Evolutionary conservation across 2,888 invertebrate genomes (phyloP), one percentile per base, ranked within the genome.

Genomic region (Serrognathus titanus): DNA sequence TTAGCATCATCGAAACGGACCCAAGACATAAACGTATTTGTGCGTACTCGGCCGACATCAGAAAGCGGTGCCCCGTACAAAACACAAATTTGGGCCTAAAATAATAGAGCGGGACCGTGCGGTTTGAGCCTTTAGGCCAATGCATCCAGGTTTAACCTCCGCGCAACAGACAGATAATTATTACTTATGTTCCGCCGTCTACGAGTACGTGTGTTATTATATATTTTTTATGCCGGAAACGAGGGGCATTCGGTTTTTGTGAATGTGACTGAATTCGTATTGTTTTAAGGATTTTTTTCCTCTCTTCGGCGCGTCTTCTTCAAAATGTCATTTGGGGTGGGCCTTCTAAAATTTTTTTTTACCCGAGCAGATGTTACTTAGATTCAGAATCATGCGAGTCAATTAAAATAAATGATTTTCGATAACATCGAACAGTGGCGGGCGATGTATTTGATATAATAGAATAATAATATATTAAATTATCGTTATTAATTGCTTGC

Each of bases 181-280:
- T 69, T 71, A 71, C 73, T 71, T 72, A 58, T 68, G 66, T 69
- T 69, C 69, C 67, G 69, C 64, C 68, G 70, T 16, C 20, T 39
- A 37, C 12, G 52, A 69, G 68, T 67, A 70, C 72, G 70, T 74
- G 68, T 75, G 71, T 76, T 75, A 76, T 76, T 76, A 76, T 71
- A 75, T 75, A 73, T 75, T 76, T 76, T 75, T 76, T 76, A 74
- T 75, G 75, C 76, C 76, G 76, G 76, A 76, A 76, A 76, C 73
- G 72, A 64, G 66, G 67, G 69, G 65, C 68, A 45, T 20, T 52
- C 45, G 68, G 56, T 66, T 68, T 67, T 66, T 69, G 58, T 59
- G 62, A 66, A 63, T 68, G 69, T 66, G 65, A 66, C 68, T 63
- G 67, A 66, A 63, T 61, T 66, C 64, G 67, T 64, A 66, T 70